phyloP scores from a whole-genome alignment of 2,113 vertebrate species.

The Geothlypis trichas region DNA sequence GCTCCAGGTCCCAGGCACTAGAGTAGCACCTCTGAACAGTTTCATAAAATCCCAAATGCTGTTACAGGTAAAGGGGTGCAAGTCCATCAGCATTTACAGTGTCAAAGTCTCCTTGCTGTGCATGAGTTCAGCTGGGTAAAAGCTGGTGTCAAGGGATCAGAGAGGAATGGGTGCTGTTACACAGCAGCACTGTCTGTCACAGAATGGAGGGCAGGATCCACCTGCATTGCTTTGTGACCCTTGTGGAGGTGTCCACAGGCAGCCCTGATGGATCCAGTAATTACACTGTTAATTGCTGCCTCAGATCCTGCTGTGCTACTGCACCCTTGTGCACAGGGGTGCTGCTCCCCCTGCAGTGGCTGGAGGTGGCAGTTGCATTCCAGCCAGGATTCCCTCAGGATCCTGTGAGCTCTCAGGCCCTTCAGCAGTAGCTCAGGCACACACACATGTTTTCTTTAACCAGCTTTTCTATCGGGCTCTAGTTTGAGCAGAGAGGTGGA shows the following conservation, averaged over 20 bases:
- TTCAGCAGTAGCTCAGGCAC: neutral
- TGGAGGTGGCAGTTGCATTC: neutral
- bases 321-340: neutral
- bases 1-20: neutral
- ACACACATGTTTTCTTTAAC: rapidly evolving
- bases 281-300: rapidly evolving
- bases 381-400: neutral
- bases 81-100: neutral
- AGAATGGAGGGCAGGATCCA: neutral
- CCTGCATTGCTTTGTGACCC: neutral
- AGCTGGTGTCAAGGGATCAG: neutral
- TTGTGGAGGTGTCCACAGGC: neutral
- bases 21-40: neutral
- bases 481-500: neutral
- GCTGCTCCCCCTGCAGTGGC: neutral
- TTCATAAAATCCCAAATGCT: neutral
- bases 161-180: neutral
- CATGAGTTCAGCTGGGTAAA: neutral
- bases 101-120: neutral
- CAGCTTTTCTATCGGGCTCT: neutral
- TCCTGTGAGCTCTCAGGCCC: neutral
- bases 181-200: neutral
- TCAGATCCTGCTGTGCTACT: neutral
- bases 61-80: neutral
- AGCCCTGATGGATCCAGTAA: neutral